These are phyloP conservation scores for Orgyia antiqua DNA, from an alignment of 2,888 invertebrate species.

Conservation along the genomic window DNA sequence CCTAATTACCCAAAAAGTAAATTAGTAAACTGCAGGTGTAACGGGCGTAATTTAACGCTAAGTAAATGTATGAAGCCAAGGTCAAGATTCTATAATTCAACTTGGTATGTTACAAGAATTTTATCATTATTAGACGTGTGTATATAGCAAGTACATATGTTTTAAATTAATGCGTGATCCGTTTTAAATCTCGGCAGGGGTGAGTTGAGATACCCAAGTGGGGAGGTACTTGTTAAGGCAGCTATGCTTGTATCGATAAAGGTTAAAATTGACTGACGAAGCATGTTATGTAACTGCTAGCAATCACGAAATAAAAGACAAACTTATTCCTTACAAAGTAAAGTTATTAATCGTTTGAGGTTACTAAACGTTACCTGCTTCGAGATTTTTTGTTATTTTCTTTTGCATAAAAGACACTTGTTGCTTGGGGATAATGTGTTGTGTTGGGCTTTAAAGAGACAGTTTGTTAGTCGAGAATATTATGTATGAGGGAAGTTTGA, in stretches of 20 bases:
- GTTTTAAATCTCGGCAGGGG: slow-evolving; percentile 64
- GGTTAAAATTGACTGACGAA: slow-evolving; percentile 44
- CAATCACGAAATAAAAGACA: slow-evolving; percentile 50
- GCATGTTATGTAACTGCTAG: slow-evolving; percentile 34
- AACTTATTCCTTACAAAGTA: slow-evolving; percentile 51
- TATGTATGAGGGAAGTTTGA: too few relatives aligned
- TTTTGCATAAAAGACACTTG: slow-evolving; percentile 71
- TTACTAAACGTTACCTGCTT: slow-evolving; percentile 59
- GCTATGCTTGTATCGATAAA: slow-evolving; percentile 31
- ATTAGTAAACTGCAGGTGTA: neutral
- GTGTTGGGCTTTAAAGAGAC: slow-evolving; percentile 38
- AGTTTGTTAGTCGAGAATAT: too few relatives aligned
- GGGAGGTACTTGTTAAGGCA: slow-evolving; percentile 24
- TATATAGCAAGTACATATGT: slow-evolving; percentile 12
- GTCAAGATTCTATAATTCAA: slow-evolving; percentile 1
- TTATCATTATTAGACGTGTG: slow-evolving; percentile 10
- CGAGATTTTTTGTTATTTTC: slow-evolving; percentile 65
- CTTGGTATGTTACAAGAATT: slow-evolving; percentile 4
- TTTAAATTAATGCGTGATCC: slow-evolving; percentile 38
- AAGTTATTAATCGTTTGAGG: slow-evolving; percentile 56
- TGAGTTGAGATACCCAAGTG: slow-evolving; percentile 50
- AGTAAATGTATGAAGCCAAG: neutral
- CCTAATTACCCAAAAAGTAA: slow-evolving; percentile 1
- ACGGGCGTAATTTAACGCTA: neutral
- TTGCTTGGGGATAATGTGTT: slow-evolving; percentile 61